Evolutionary conservation across 23 tunicate species (phyloP), one percentile per base, ranked within the genome.

Genomic region (Ciona savignyi): DNA sequence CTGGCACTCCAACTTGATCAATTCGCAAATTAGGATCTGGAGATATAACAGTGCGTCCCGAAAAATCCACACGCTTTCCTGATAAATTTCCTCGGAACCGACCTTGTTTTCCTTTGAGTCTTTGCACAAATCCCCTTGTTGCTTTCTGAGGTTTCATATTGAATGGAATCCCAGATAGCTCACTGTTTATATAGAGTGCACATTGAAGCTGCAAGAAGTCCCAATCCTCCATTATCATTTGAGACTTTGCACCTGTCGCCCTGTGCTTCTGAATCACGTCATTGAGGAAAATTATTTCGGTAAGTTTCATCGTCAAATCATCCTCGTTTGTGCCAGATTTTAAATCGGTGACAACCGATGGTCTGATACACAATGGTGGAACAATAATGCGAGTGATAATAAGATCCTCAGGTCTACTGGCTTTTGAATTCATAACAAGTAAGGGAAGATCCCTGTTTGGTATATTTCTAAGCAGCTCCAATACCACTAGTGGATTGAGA

Each of bases 1-100:
- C 81, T 23, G 99, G 99, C 21, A 94, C 86, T 21, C 99, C 99
- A 74, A 94, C 99, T 68, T 94, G 95, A 71, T 94, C 99, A 29
- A 94, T 87, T 3, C 95, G 35, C 26, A 94, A 70, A 33, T 94
- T 87, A 2, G 99, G 99, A 62, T 94, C 99, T 29, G 99, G 99
- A 19, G 99, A 94, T 61, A 94, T 94, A 2, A 94, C 99, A 49
- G 99, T 86, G 26, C 99, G 80, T 1, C 89, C 95, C 1, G 99
- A 81, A 71, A 87, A 94, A 48, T 94, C 89, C 9, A 94, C 99
- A 35, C 99, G 78, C 65, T 94, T 94, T 1, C 99, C 99, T 23
- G 93, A 87, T 32, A 94, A 35, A 51, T 94, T 94, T 0, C 89
- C 89, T 26, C 99, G 90, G 70, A 94, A 94, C 25, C 99, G 68